phyloP scores from a whole-genome alignment of 35 echinoderm and acorn worm species.

The Strongylocentrotus purpuratus region DNA sequence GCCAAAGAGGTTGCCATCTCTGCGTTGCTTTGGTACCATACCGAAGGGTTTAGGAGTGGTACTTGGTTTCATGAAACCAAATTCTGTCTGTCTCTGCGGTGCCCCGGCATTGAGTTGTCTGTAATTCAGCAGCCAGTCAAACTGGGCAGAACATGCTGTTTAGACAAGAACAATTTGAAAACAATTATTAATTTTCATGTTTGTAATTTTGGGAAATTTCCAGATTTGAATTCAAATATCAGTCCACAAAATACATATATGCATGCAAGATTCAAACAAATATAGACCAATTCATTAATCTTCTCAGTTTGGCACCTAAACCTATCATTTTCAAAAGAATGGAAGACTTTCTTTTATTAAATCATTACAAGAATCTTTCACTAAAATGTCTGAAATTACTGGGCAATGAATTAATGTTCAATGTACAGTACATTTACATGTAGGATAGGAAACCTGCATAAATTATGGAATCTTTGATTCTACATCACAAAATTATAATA shows the following conservation, averaged over 20 bases:
- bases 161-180: background rate
- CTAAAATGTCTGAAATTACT: too few species aligned
- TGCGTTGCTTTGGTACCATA: background rate
- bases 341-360: too few species aligned
- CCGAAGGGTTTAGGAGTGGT: slow-evolving; percentile 11
- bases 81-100: background rate
- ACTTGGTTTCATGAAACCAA: slow-evolving; percentile 17
- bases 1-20: background rate
- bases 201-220: background rate
- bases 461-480: background rate
- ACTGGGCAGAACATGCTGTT: slow-evolving; percentile 44
- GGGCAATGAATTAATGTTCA: too few species aligned
- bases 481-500: too few species aligned
- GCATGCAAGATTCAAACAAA: too few species aligned
- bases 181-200: background rate
- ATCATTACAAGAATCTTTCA: too few species aligned
- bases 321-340: too few species aligned
- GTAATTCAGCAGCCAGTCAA: slow-evolving; percentile 1
- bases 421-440: background rate
- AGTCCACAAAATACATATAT: too few species aligned
- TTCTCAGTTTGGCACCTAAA: too few species aligned
- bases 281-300: too few species aligned
- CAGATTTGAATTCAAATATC: too few species aligned
- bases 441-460: background rate
- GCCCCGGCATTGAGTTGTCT: slow-evolving; percentile 5